A percentile compares a stretch with the other conserved stretches of the same genome.
Evolutionary conservation across 2,797 vertebrate species (phyloP).

Genomic region (Lepidocolaptes lacrymiger): DNA sequence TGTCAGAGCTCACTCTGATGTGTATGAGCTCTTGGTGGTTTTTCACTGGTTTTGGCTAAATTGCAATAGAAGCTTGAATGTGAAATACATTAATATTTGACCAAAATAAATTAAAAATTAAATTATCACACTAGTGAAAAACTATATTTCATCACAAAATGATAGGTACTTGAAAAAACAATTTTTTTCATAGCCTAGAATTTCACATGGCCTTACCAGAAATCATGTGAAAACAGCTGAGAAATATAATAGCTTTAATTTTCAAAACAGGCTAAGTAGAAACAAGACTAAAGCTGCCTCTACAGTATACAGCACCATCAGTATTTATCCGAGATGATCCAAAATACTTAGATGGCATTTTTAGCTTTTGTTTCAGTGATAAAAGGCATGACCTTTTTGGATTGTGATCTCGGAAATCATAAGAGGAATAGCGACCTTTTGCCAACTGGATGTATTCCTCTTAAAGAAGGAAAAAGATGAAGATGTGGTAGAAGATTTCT

Average conservation of each 20-base stretch:
- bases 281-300: not conserved
- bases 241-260: not conserved
- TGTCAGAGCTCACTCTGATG: not conserved
- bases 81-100: not conserved
- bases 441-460: fast-evolving
- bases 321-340: not conserved
- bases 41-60: not conserved
- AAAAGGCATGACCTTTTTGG: not conserved
- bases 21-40: not conserved
- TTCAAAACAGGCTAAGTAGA: not conserved
- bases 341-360: not conserved
- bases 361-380: not conserved
- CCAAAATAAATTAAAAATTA: not conserved
- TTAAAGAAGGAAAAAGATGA: not conserved
- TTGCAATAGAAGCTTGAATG: not conserved
- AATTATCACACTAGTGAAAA: not conserved
- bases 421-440: not conserved
- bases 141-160: not conserved
- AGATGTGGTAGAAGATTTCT: not conserved
- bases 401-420: not conserved
- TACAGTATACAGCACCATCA: not conserved
- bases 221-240: not conserved
- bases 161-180: not conserved
- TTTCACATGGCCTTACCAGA: not conserved
- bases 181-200: not conserved